Percentiles rank a stretch among this genome's conserved stretches.
phyloP scores from a whole-genome alignment of 2,797 vertebrate species.

The Crenichthys baileyi region DNA sequence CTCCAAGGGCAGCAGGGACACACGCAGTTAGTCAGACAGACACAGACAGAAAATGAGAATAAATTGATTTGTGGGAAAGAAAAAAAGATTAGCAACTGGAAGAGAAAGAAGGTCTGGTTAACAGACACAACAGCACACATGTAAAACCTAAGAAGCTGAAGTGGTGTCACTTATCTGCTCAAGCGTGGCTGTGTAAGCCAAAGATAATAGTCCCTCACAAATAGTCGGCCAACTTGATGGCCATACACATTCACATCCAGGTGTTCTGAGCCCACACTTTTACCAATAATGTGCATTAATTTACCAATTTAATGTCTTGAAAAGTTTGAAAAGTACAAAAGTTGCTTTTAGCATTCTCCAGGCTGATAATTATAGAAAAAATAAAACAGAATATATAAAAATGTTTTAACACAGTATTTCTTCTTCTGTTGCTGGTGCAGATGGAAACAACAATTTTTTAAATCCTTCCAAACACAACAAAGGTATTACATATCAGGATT shows the following conservation, averaged over 20 bases:
- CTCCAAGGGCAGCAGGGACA: slow-evolving; percentile 62
- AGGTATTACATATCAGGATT: not conserved
- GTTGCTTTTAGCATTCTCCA: not conserved
- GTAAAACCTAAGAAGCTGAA: slow-evolving; percentile 21
- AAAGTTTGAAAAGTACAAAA: not conserved
- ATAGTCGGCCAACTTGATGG: slow-evolving; percentile 37
- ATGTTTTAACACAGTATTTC: not conserved
- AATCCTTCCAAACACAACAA: not conserved
- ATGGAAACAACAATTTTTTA: no score
- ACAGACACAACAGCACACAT: slow-evolving; percentile 27
- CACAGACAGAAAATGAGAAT: slow-evolving; percentile 61
- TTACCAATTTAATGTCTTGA: no score
- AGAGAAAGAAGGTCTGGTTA: slow-evolving; percentile 36
- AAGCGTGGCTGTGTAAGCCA: slow-evolving; percentile 35
- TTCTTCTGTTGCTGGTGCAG: not conserved
- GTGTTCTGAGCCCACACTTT: slow-evolving; percentile 22
- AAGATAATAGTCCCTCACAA: slow-evolving; percentile 54
- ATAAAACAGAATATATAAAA: not conserved
- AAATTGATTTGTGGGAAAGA: slow-evolving; percentile 57
- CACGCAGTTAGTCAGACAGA: slow-evolving; percentile 30
- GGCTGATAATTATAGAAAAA: not conserved
- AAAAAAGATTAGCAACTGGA: slow-evolving; percentile 44
- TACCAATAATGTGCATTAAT: not conserved
- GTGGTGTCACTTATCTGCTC: slow-evolving; percentile 57
- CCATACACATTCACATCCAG: slow-evolving; percentile 1